Conservation (phyloP, 2,888 invertebrate genomes). For the Tetragonula carbonaria region DNA sequence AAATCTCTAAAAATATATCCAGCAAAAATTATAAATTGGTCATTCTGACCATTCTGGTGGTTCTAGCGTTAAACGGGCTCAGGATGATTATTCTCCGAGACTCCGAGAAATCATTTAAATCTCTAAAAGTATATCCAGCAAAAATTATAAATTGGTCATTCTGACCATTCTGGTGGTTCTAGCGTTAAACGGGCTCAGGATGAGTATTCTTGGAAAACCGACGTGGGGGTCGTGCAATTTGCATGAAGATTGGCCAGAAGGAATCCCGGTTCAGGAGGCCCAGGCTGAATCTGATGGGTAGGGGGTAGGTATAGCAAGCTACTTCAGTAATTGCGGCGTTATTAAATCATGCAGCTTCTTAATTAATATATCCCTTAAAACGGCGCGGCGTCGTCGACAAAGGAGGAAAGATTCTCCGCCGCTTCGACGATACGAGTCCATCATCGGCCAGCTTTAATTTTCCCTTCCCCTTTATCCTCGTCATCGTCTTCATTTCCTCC, state of each 20-base stretch:
- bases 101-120: too few species aligned
- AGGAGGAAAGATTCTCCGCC: conserved; percentile 41
- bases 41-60: too few species aligned
- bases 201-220: conserved; percentile 40
- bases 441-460: conserved; percentile 62
- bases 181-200: neutral
- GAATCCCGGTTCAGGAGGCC: conserved; percentile 23
- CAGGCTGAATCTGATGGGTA: conserved; percentile 3
- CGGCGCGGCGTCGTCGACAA: conserved; percentile 46
- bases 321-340: conserved; percentile 66
- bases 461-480: conserved; percentile 43
- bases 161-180: too few species aligned
- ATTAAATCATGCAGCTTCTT: conserved; percentile 70
- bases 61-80: neutral
- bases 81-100: conserved; percentile 25
- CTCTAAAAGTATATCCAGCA: too few species aligned
- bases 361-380: conserved; percentile 71
- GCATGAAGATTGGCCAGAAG: conserved; percentile 57
- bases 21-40: too few species aligned
- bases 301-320: conserved; percentile 27
- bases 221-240: conserved; percentile 54
- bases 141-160: too few species aligned
- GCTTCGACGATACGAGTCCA: conserved; percentile 31
- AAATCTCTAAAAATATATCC: too few species aligned
- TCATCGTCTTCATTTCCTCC: conserved; percentile 41